A percentile compares a stretch with the other conserved stretches of the same genome.
phyloP scores from a whole-genome alignment of 2,888 invertebrate species.

The Ichneumoninae sp. region DNA sequence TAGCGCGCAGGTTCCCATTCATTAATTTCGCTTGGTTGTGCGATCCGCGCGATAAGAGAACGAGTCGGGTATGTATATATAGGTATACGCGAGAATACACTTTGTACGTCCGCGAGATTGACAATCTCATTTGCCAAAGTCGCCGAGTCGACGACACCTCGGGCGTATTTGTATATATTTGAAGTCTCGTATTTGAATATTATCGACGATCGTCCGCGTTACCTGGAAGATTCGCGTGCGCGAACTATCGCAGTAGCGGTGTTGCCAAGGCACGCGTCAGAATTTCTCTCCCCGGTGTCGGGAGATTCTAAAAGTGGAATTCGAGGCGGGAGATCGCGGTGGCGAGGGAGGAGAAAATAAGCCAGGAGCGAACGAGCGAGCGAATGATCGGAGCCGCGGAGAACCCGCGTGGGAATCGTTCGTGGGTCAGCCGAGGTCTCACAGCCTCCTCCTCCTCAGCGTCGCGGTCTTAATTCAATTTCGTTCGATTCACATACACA shows the following conservation, averaged over 20 bases:
- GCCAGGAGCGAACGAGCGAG: slow-evolving; percentile 20
- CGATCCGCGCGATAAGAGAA: slow-evolving; percentile 13
- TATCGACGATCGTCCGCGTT: slow-evolving; percentile 20
- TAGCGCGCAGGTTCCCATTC: slow-evolving; percentile 32
- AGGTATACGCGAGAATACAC: slow-evolving; percentile 27
- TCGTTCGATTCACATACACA: slow-evolving; percentile 54
- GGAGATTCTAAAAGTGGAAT: slow-evolving; percentile 51
- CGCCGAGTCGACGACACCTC: not conserved
- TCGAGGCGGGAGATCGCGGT: slow-evolving; percentile 53
- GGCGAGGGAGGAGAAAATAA: slow-evolving; percentile 43
- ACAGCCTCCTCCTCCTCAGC: slow-evolving; percentile 40
- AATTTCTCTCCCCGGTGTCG: slow-evolving; percentile 9
- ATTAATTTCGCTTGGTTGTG: slow-evolving; percentile 55
- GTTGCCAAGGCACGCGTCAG: slow-evolving; percentile 39
- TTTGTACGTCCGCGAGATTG: slow-evolving; percentile 8
- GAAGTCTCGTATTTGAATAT: not conserved
- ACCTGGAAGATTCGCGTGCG: slow-evolving; percentile 57
- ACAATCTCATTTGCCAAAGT: slow-evolving; percentile 19
- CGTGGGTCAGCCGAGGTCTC: slow-evolving; percentile 66
- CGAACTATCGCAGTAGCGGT: slow-evolving; percentile 50
- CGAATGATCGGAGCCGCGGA: slow-evolving; percentile 40
- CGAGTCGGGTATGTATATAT: not conserved
- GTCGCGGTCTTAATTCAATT: slow-evolving; percentile 65
- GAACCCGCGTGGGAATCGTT: slow-evolving; percentile 73
- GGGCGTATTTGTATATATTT: not conserved